Base-by-base conservation (phyloP, 2,113 vertebrate genomes). In the Festucalex cinctus region DNA sequence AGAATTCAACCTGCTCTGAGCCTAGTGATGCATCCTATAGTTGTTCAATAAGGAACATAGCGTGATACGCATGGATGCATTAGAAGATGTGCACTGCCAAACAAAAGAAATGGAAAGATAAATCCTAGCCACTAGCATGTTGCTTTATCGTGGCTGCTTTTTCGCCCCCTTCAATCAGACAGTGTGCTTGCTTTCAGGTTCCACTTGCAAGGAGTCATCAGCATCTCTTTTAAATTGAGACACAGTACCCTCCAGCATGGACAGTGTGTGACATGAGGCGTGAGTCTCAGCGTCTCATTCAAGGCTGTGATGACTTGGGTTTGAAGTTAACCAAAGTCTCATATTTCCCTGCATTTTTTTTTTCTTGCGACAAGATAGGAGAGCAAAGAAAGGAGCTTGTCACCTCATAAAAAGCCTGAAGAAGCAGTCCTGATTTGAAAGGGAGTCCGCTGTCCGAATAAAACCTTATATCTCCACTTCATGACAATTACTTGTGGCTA, bases 11-110 rank as follows among this genome's bases (percentile, higher is more conserved):
- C 65, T 77, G 68, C 68, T 82, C 58, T 61, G 46, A 70, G 83
- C 73, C 78, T 76, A 74, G 57, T 73, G 68, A 75, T 82, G 70
- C 70, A 73, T 74, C 58, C 63, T 75, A 81, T 76, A 83, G 83
- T 81, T 76, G 83, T 86, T 86, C 69, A 83, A 76, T 87, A 87
- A 88, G 80, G 72, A 80, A 85, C 80, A 73, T 66, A 65, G 69
- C 80, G 66, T 53, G 74, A 79, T 85, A 80, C 71, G 78, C 79
- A 79, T 72, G 76, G 74, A 79, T 79, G 83, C 85, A 78, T 78
- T 66, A 82, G 69, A 56, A 74, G 64, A 82, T 63, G 63, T 70
- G 71, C 61, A 66, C 69, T 46, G 72, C 67, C 28, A 73, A 63
- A 88, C 77, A 84, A 87, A 87, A 77, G 77, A 83, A 75, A 71